Conservation (phyloP, 2,797 vertebrate genomes). For the Paedocypris micromegethes region DNA sequence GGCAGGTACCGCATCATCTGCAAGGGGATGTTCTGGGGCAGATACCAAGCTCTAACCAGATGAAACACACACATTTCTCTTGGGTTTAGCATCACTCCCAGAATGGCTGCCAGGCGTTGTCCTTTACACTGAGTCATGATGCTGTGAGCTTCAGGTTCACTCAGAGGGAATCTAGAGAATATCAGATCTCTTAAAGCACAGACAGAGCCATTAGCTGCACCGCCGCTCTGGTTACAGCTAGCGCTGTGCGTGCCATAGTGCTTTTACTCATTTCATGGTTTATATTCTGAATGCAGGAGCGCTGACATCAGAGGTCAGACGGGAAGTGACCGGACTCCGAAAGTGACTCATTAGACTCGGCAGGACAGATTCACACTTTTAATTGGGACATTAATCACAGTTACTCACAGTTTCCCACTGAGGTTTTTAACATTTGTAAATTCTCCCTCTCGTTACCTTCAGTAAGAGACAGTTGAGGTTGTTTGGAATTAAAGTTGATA, state of each 20-base stretch:
- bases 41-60: constrained; percentile 82
- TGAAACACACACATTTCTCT: background rate
- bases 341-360: constrained; percentile 26
- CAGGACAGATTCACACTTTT: constrained; percentile 6
- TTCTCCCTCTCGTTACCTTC: constrained; percentile 7
- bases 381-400: constrained; percentile 33
- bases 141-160: no score
- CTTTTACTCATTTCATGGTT: background rate
- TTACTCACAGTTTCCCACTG: background rate
- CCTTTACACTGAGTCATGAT: no score
- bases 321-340: constrained; percentile 7
- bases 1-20: constrained; percentile 92
- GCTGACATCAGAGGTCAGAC: constrained; percentile 12
- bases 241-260: no score
- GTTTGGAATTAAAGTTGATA: no score
- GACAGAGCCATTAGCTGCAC: no score
- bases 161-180: no score
- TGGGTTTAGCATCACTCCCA: no score
- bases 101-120: no score
- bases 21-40: constrained; percentile 89
- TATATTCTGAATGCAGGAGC: constrained; percentile 3
- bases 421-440: background rate
- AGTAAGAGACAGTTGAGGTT: background rate
- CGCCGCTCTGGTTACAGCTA: no score
- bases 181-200: no score